Conservation (phyloP, 2,113 vertebrate species). For the Pyrgilauda ruficollis region DNA sequence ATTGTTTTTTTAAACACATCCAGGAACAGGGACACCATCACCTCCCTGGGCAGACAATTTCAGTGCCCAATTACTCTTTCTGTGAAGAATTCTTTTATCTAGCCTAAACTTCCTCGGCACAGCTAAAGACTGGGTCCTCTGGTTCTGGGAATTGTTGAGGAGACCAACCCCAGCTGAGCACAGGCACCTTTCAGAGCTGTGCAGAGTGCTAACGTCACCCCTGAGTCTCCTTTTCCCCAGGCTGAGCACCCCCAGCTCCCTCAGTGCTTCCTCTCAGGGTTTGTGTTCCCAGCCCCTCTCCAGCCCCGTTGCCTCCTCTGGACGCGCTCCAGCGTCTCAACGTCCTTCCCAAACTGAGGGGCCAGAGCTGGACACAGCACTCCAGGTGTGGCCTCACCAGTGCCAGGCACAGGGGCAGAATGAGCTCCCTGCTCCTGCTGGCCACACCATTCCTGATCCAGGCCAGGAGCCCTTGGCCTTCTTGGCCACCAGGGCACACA, state of each 20-base stretch:
- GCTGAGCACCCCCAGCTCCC: neutral
- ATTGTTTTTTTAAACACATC: neutral
- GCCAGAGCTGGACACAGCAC: too few relatives aligned
- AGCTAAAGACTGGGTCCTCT: neutral
- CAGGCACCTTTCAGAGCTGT: neutral
- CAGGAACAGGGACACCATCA: neutral
- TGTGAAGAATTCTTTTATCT: accelerated
- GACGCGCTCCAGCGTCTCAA: neutral
- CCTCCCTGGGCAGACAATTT: neutral
- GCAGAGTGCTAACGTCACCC: accelerated
- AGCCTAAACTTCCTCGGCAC: neutral
- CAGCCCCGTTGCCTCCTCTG: neutral
- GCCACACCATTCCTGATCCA: neutral
- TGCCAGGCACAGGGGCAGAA: neutral
- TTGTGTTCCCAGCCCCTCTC: neutral
- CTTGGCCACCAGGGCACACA: neutral
- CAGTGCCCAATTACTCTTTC: neutral
- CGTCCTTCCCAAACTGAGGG: too few relatives aligned
- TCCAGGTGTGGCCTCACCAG: too few relatives aligned
- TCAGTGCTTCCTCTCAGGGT: accelerated
- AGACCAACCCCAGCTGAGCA: accelerated
- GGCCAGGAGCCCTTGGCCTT: neutral
- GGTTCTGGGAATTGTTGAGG: accelerated
- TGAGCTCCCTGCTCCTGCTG: neutral
- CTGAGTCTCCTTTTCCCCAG: neutral